Base-by-base conservation (phyloP, 2,113 vertebrate species). In the Prinia subflava region DNA sequence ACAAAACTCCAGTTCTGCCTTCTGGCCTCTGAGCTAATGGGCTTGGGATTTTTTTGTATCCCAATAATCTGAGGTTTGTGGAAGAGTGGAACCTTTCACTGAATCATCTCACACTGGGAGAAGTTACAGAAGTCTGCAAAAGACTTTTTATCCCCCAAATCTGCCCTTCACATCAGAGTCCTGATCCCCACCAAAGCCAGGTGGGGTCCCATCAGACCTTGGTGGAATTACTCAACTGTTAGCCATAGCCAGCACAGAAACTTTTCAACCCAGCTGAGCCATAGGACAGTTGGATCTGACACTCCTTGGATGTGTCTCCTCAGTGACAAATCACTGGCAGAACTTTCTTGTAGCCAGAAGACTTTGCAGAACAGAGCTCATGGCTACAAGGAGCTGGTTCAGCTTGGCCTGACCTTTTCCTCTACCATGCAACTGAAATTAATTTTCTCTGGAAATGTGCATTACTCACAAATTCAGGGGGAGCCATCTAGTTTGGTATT, bases 251-350 rank as follows among this genome's bases (percentile, higher is more conserved):
- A 59, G 41, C 83, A 25, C 6, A 84, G 56, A 91, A 92, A 63
- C 11, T 12, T 79, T 78, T 71, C 41, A 50, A 41, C 37, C 56
- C 78, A 73, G 63, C 56, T 71, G 47, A 67, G 20, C 69, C 7
- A 0, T 0, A 22, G n/a, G 46, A 42, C 56, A 55, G 39, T 1
- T 50, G 77, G 52, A n/a, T 52, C 39, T 3, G 2, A 55, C 59
- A 52, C 17, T 64, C 60, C 60, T 67, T 2, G 1, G 13, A 1
- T 52, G 31, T 35, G 57, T 63, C 71, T 49, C 64, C 52, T 84
- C 83, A 44, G 46, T 17, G 73, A 67, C 1, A 2, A 67, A 31
- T 59, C 74, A n/a, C 52, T 20, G 28, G 60, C 59, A 84, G 64
- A 83, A 9, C 44, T 31, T 64, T 68, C 53, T 69, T 90, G 71